Evolutionary conservation across 2,888 invertebrate species (phyloP).

Genomic region (Fabriciana adippe): DNA sequence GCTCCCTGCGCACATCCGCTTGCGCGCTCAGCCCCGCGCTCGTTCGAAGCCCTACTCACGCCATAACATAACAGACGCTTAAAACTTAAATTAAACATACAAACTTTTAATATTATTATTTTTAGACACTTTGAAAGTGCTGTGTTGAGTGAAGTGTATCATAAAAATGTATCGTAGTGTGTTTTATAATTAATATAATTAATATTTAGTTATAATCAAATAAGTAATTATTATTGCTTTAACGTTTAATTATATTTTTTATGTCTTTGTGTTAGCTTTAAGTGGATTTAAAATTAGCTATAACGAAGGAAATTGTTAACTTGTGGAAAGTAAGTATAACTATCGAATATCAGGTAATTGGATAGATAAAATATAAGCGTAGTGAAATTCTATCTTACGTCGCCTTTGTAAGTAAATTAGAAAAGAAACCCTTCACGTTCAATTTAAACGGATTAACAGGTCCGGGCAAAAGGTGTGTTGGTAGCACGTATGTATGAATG

Average conservation of each 20-base stretch:
- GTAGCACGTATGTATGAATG: slow-evolving; percentile 5
- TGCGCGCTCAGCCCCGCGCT: slow-evolving; percentile 71
- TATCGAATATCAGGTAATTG: slow-evolving; percentile 37
- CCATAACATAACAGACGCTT: slow-evolving; percentile 26
- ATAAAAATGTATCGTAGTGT: neutral
- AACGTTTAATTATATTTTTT: slow-evolving; percentile 1
- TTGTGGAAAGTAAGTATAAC: slow-evolving; percentile 37
- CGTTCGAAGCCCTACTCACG: slow-evolving; percentile 31
- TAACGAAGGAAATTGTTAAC: slow-evolving; percentile 23
- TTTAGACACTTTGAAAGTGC: neutral
- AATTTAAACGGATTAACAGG: slow-evolving; percentile 38
- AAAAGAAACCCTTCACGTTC: slow-evolving; percentile 37
- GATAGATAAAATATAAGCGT: slow-evolving; percentile 33
- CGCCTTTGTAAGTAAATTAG: slow-evolving; percentile 36
- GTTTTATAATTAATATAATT: slow-evolving; percentile 1
- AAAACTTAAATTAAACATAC: slow-evolving; percentile 21
- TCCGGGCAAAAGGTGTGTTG: slow-evolving; percentile 17
- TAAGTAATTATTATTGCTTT: neutral
- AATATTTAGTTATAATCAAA: neutral
- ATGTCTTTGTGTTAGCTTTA: slow-evolving; percentile 9
- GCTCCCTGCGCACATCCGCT: slow-evolving; percentile 77
- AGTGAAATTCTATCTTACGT: slow-evolving; percentile 31
- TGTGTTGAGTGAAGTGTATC: slow-evolving; percentile 11
- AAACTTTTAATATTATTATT: slow-evolving; percentile 11
- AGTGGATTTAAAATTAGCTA: slow-evolving; percentile 6